phyloP scores from a whole-genome alignment of 2,888 invertebrate genomes.

The Pecten maximus region DNA sequence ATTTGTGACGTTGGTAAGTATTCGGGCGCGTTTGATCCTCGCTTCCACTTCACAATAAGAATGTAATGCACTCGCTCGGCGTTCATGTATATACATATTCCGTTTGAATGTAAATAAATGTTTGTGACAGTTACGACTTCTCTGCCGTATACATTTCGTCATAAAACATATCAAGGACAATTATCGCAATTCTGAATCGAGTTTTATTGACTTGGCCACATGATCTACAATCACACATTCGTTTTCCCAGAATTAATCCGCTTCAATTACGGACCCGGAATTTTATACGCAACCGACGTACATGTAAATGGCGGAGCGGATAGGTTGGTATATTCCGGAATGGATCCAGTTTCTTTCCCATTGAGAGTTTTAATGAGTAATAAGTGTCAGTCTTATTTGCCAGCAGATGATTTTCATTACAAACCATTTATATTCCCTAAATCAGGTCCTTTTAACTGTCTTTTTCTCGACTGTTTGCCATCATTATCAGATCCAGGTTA shows the following conservation, averaged over 20 bases:
- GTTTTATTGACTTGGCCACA: background rate
- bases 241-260: slow-evolving; percentile 35
- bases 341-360: background rate
- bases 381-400: slow-evolving; percentile 17
- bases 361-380: slow-evolving; percentile 31
- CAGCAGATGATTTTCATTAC: slow-evolving; percentile 31
- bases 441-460: slow-evolving; percentile 22
- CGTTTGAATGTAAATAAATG: slow-evolving; percentile 32
- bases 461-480: slow-evolving; percentile 15
- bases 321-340: slow-evolving; percentile 8
- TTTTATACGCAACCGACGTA: slow-evolving; percentile 6
- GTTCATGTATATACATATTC: slow-evolving; percentile 25
- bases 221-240: slow-evolving; percentile 14
- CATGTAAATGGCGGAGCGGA: slow-evolving; percentile 27
- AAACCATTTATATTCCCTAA: slow-evolving; percentile 14
- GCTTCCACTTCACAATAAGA: slow-evolving; percentile 30
- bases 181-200: slow-evolving; percentile 29
- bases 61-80: slow-evolving; percentile 25
- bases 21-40: slow-evolving; percentile 22
- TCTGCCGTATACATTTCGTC: slow-evolving; percentile 7
- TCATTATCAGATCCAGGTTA: background rate
- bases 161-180: slow-evolving; percentile 30
- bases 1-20: background rate
- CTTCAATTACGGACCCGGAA: slow-evolving; percentile 17
- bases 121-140: slow-evolving; percentile 4